These are phyloP conservation scores for Lycocorax pyrrhopterus DNA, from an alignment of 2,113 vertebrate genomes.

Conservation along the genomic window DNA sequence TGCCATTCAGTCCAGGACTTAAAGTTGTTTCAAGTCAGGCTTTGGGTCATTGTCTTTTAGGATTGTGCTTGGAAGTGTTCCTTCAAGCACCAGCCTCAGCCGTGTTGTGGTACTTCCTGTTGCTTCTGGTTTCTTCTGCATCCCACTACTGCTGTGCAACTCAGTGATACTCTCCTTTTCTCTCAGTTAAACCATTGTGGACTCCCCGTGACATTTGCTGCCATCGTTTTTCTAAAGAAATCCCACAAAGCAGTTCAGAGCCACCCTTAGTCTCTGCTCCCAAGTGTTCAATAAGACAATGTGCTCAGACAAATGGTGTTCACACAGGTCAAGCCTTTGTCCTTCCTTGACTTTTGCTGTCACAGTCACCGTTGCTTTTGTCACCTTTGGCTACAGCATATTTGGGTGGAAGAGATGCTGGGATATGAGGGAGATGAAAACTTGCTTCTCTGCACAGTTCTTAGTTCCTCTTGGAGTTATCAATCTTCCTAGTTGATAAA, in stretches of 20 bases:
- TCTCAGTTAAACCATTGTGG: not conserved
- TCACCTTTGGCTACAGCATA: not conserved
- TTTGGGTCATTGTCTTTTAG: not conserved
- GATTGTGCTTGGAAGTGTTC: not conserved
- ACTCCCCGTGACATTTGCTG: not conserved
- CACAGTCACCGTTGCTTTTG: fast-evolving
- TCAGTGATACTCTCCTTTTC: not conserved
- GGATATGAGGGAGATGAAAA: not conserved
- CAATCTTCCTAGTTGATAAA: fast-evolving
- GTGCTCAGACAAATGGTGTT: not conserved
- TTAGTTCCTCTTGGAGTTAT: not conserved
- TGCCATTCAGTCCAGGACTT: too few relatives aligned
- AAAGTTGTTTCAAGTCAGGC: not conserved
- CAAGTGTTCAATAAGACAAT: not conserved
- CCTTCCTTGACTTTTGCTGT: not conserved
- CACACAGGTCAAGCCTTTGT: fast-evolving
- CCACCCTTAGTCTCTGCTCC: not conserved
- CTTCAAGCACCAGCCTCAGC: not conserved
- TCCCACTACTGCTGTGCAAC: not conserved
- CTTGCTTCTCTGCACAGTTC: not conserved
- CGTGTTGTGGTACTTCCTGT: not conserved
- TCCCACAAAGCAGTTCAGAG: not conserved
- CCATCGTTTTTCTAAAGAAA: not conserved
- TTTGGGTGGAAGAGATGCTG: not conserved
- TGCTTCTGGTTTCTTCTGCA: not conserved